Evolutionary conservation across 1,140 invertebrate species (phyloP).

Genomic region (Argopecten irradians): DNA sequence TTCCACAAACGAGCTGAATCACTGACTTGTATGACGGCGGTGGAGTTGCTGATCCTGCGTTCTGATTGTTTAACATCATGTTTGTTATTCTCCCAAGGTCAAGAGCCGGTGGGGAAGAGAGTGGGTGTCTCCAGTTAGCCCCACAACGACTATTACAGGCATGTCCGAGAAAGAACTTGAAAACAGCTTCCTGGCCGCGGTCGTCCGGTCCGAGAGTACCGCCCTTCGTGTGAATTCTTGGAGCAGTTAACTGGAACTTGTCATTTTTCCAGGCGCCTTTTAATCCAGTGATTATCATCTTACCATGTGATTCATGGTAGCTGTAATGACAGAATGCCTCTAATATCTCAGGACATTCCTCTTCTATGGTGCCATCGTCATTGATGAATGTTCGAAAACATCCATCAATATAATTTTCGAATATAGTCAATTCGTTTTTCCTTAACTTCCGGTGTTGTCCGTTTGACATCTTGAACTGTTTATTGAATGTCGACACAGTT

Average conservation of each 20-base stretch:
- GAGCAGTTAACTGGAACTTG: constrained; percentile 28
- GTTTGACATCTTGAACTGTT: neutral
- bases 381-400: constrained; percentile 32
- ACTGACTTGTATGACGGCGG: neutral
- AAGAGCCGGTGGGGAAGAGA: neutral
- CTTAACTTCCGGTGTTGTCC: neutral
- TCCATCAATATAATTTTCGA: constrained; percentile 23
- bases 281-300: constrained; percentile 28
- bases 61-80: neutral
- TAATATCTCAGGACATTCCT: constrained; percentile 3
- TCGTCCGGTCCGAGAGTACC: constrained; percentile 27
- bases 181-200: constrained; percentile 15
- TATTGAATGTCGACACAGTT: neutral
- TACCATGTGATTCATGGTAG: constrained; percentile 29
- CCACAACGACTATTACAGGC: neutral
- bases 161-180: constrained; percentile 27
- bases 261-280: constrained; percentile 24
- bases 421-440: neutral
- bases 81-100: neutral
- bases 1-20: neutral
- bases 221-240: neutral
- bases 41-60: neutral
- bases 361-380: neutral
- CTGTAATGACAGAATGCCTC: constrained; percentile 34
- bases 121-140: neutral